phyloP scores from a whole-genome alignment of 2,797 vertebrate genomes.

The Psittacula echo region DNA sequence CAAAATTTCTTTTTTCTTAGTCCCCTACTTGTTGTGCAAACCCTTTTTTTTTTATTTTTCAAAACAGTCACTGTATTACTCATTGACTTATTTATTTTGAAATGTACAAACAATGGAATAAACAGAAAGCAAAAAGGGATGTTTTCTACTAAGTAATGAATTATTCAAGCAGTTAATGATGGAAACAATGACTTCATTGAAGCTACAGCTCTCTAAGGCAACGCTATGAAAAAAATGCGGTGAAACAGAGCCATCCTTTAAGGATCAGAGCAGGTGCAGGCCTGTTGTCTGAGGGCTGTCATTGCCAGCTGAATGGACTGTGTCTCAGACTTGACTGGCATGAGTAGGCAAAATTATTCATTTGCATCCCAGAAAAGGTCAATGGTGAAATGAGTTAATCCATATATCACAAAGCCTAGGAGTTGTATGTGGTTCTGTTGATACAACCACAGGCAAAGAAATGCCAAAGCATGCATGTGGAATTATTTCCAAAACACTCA shows the following conservation, averaged over 20 bases:
- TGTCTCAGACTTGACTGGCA: conserved; percentile 1
- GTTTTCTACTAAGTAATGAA: conserved; percentile 63
- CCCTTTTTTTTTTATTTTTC: neutral
- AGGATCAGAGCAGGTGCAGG: conserved; percentile 58
- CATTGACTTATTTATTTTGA: conserved; percentile 36
- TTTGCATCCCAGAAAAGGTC: neutral
- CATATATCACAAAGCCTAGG: neutral
- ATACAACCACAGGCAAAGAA: neutral
- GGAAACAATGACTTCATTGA: conserved; percentile 62
- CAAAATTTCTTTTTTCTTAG: neutral
- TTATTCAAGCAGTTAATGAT: conserved; percentile 59
- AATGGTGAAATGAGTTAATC: neutral
- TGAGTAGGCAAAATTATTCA: conserved; percentile 40
- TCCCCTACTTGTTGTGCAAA: neutral
- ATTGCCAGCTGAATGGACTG: neutral
- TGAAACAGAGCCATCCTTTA: conserved; percentile 42
- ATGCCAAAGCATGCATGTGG: neutral
- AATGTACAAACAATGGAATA: conserved; percentile 1
- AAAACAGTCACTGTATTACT: conserved; percentile 12
- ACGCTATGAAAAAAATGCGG: neutral
- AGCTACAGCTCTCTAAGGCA: conserved; percentile 8
- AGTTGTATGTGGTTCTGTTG: neutral
- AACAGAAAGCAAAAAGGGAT: conserved; percentile 36
- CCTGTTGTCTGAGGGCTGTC: neutral
- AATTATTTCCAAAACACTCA: neutral